Evolutionary conservation across 2,888 invertebrate species (phyloP), one percentile per base, ranked within the genome.

Genomic region (Noctuana brunneofusca): DNA sequence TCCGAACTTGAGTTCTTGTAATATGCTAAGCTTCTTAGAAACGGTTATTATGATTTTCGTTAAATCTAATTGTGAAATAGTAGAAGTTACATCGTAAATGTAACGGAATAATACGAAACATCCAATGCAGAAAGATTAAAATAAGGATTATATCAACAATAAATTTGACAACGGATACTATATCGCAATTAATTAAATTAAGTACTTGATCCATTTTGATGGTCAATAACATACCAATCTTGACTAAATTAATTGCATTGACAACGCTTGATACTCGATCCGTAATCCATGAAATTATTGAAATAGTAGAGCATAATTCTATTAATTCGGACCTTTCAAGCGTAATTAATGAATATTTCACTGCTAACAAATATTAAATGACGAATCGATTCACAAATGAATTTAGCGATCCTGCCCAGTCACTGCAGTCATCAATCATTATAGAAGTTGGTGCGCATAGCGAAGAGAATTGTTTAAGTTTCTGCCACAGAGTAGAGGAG

Each of bases 321-420:
- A 65, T 67, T 41, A 38, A 49, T 57, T 56, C 48, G 41, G 48
- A 64, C 54, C 59, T 50, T 62, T 64, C 63, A 58, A 63, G 54
- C 67, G 66, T 67, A 73, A 74, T 74, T 73, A 75, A 79, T 79
- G 74, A 78, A 72, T 70, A 78, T 74, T 71, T 75, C 75, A 73
- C 78, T 76, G 66, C 66, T 69, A 59, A 63, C 71, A 71, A 73
- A 76, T 76, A 74, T 76, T 73, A 75, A 79, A 83, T 83, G 84
- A 83, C 76, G 75, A 80, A 86, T 85, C 79, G 79, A 79, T 78
- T 77, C 65, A 65, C 68, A 76, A 85, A 86, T 80, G 72, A 81
- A 81, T 81, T 80, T 75, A 75, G 76, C 78, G 68, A 75, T 79
- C 80, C 76, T 73, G 73, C 69, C 72, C 71, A 68, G 67, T 59